Evolutionary conservation across 2,888 invertebrate genomes (phyloP).

Genomic region (Emmelina monodactyla): DNA sequence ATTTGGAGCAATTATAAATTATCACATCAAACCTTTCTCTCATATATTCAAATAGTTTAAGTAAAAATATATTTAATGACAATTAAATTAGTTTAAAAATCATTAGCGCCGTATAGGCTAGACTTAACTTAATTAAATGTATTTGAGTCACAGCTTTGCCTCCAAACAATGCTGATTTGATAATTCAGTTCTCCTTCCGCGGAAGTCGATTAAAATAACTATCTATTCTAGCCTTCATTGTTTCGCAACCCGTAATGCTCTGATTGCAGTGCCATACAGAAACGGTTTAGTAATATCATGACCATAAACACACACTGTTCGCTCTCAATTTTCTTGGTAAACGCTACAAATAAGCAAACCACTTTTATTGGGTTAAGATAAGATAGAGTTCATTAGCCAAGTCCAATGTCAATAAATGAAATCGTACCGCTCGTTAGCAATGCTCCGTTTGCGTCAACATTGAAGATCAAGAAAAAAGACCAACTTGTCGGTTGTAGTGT

Average conservation of each 20-base stretch:
- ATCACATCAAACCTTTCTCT: too few species aligned
- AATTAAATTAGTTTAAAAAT: too few species aligned
- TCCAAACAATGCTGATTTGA: constrained; percentile 17
- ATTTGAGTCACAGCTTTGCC: too few species aligned
- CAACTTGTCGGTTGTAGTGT: constrained; percentile 1
- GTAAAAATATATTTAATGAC: too few species aligned
- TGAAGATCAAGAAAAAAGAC: constrained; percentile 27
- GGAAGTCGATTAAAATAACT: constrained; percentile 36
- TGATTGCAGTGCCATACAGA: constrained; percentile 47
- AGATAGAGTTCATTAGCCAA: constrained; percentile 22
- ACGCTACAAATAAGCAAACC: constrained; percentile 1
- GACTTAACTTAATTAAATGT: too few species aligned
- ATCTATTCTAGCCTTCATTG: constrained; percentile 38
- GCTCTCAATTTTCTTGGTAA: too few species aligned
- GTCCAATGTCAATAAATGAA: constrained; percentile 29
- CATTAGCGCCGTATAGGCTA: too few species aligned
- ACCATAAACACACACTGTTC: too few species aligned
- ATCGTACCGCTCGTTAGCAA: constrained; percentile 20
- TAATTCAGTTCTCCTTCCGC: constrained; percentile 36
- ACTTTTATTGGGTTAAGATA: background rate
- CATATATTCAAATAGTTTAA: too few species aligned
- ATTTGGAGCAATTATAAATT: too few species aligned
- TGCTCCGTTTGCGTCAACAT: background rate
- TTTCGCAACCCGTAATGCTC: constrained; percentile 58
- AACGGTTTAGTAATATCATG: too few species aligned